These are phyloP conservation scores for Delphinapterus leucas DNA, from an alignment of 2,113 vertebrate genomes.

Conservation along the genomic window DNA sequence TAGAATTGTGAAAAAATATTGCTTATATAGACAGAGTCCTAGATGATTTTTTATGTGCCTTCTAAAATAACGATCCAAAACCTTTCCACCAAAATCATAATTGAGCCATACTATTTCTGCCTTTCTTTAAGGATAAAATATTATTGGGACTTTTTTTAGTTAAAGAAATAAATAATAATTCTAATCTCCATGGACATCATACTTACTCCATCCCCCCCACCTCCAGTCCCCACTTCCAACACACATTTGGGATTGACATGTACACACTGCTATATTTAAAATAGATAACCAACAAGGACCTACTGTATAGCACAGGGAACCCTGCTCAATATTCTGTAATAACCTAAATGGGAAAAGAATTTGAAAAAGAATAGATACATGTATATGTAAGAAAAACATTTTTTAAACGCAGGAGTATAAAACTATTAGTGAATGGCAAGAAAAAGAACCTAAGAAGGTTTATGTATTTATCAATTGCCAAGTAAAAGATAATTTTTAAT, in stretches of 20 bases:
- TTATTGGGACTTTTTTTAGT: neutral
- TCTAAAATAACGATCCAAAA: neutral
- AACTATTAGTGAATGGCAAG: neutral
- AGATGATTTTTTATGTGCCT: neutral
- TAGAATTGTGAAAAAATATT: neutral
- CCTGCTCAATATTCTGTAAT: neutral
- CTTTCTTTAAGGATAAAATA: neutral
- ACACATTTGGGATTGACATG: neutral
- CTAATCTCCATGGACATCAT: neutral
- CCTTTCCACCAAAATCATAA: neutral
- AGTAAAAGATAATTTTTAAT: neutral
- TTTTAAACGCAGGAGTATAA: fast-evolving
- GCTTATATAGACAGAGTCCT: neutral
- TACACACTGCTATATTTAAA: neutral
- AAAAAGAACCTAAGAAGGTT: neutral
- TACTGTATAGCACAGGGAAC: too few relatives aligned
- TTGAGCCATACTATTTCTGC: neutral
- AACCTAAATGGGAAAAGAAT: neutral
- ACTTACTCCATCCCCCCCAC: fast-evolving
- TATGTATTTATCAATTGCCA: neutral
- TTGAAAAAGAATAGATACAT: neutral
- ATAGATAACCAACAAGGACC: neutral
- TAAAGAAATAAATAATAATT: neutral
- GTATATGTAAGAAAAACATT: neutral
- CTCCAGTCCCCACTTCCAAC: neutral